phyloP scores from a whole-genome alignment of 2,888 invertebrate genomes.

The Macrostomum cliftonense region DNA sequence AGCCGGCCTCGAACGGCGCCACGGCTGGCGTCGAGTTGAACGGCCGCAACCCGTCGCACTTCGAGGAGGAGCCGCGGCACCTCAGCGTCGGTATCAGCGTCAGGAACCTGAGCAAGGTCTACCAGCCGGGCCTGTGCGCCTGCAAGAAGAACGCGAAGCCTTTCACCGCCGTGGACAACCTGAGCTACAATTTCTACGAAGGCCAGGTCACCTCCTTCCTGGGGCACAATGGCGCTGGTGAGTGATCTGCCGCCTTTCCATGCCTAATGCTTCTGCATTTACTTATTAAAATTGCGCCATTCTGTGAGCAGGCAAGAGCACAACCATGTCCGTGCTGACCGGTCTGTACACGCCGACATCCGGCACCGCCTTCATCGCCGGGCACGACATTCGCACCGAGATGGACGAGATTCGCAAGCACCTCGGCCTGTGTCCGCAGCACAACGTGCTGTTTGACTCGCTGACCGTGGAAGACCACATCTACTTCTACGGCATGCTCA shows the following conservation, averaged over 20 bases:
- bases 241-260: too few relatives aligned
- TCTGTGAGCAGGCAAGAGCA: conserved; percentile 6
- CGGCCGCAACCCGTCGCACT: too few relatives aligned
- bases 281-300: too few relatives aligned
- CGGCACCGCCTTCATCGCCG: conserved; percentile 56
- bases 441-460: conserved; percentile 54
- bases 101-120: conserved; percentile 47
- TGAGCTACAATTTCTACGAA: conserved; percentile 58
- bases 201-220: conserved; percentile 66
- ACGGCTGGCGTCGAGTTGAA: too few relatives aligned
- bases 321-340: conserved; percentile 28
- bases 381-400: conserved; percentile 50
- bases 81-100: conserved; percentile 53
- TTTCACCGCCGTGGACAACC: conserved; percentile 46
- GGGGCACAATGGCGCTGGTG: conserved; percentile 62
- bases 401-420: conserved; percentile 50
- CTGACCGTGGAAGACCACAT: conserved; percentile 37
- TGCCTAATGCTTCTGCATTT: too few relatives aligned
- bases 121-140: conserved; percentile 13
- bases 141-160: background rate
- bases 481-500: conserved; percentile 37
- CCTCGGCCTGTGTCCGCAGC: conserved; percentile 72
- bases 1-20: too few relatives aligned
- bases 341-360: conserved; percentile 55
- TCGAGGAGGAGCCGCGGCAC: conserved; percentile 40